phyloP scores from a whole-genome alignment of 2,113 vertebrate species.

The Ammodramus savannarum region DNA sequence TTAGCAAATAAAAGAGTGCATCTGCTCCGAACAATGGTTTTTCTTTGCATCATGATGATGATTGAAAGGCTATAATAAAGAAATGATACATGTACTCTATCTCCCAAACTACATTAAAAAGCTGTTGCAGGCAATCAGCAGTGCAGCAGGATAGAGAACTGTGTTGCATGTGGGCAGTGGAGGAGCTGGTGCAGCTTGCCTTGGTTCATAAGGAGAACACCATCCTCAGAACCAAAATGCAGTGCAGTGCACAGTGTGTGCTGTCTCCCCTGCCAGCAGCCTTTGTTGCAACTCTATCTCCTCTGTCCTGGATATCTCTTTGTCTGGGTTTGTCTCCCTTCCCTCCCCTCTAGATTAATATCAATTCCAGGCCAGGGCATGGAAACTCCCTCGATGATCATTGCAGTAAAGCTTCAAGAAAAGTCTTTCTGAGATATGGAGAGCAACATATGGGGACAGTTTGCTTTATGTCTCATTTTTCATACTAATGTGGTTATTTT shows the following conservation, averaged over 20 bases:
- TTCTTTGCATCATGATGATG: conserved; percentile 34
- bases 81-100: conserved; percentile 44
- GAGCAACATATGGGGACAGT: conserved; percentile 58
- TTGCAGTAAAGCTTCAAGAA: conserved; percentile 46
- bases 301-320: conserved; percentile 14
- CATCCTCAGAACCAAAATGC: background rate
- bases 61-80: conserved; percentile 39
- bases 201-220: background rate
- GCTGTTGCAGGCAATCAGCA: background rate
- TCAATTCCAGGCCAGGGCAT: conserved; percentile 1
- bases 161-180: fast-evolving
- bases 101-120: conserved; percentile 37
- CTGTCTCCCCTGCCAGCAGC: background rate
- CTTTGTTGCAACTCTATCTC: background rate
- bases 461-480: conserved; percentile 55
- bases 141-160: background rate
- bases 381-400: conserved; percentile 13
- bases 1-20: conserved; percentile 55
- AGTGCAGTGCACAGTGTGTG: background rate
- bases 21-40: conserved; percentile 26
- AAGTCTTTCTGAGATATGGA: conserved; percentile 14
- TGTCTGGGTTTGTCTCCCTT: background rate
- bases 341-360: conserved; percentile 3
- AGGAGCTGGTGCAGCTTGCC: background rate
- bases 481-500: conserved; percentile 50